These are phyloP conservation scores for Agapostemon virescens DNA, from an alignment of 2,888 invertebrate species.

Conservation along the genomic window DNA sequence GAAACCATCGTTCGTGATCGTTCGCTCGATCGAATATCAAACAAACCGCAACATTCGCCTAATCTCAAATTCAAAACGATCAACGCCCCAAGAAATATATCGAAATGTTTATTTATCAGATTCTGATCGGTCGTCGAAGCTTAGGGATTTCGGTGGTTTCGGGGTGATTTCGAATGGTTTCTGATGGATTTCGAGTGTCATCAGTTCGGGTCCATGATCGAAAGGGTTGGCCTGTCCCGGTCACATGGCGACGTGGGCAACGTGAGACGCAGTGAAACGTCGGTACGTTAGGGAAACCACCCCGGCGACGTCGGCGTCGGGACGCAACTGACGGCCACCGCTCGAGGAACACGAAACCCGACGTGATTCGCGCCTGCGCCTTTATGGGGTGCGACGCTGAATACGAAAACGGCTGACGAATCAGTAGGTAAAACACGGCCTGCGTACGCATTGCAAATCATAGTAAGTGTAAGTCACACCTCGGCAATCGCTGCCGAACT, in stretches of 20 bases:
- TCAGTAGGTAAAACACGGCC: conserved; percentile 70
- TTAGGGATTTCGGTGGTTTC: too few relatives aligned
- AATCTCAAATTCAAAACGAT: background rate
- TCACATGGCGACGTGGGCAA: conserved; percentile 58
- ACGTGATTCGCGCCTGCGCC: conserved; percentile 62
- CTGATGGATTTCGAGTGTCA: too few relatives aligned
- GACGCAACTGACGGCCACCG: conserved; percentile 64
- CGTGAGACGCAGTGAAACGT: conserved; percentile 11
- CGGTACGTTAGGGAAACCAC: conserved; percentile 29
- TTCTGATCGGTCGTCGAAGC: background rate
- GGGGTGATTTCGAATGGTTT: too few relatives aligned
- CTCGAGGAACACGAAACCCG: conserved; percentile 51
- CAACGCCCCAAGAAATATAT: background rate
- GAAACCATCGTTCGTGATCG: conserved; percentile 15
- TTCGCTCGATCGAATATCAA: background rate
- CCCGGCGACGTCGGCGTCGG: conserved; percentile 61
- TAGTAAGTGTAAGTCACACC: conserved; percentile 53
- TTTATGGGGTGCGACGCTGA: conserved; percentile 64
- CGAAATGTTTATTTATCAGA: background rate
- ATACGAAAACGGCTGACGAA: conserved; percentile 71
- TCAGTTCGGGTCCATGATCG: conserved; percentile 13
- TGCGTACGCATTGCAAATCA: conserved; percentile 64
- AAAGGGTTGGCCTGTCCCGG: background rate
- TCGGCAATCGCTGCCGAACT: conserved; percentile 21
- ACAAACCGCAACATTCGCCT: background rate